A percentile compares a stretch with the other conserved stretches of the same genome.
Conservation (phyloP, 2,113 vertebrate species). For the Proterorhinus semilunaris region DNA sequence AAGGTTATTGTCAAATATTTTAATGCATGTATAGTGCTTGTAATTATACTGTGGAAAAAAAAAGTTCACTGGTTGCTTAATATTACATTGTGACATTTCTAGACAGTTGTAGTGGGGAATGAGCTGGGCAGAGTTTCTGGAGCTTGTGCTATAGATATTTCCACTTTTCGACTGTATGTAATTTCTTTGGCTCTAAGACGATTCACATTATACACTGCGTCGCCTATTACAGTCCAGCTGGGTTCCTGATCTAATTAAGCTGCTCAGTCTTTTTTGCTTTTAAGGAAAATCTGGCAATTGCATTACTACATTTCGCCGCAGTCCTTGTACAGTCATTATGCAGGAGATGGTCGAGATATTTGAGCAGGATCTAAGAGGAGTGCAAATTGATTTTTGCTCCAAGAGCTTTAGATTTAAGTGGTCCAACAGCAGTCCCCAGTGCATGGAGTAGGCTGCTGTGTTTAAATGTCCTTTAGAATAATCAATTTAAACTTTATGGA, state of each 20-base stretch:
- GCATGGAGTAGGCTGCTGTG: neutral
- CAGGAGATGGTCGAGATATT: constrained; percentile 2
- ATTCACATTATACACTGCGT: constrained; percentile 18
- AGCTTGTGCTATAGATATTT: constrained; percentile 52
- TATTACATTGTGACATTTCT: neutral
- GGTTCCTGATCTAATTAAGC: constrained; percentile 42
- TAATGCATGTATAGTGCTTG: neutral
- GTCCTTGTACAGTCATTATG: constrained; percentile 8
- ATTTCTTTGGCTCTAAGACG: constrained; percentile 46
- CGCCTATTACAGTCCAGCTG: constrained; percentile 37
- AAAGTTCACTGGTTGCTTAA: neutral
- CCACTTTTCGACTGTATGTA: constrained; percentile 65
- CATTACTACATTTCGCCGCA: constrained; percentile 33
- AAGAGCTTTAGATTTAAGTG: neutral
- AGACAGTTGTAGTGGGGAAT: neutral
- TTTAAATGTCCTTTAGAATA: neutral
- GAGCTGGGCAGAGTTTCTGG: neutral
- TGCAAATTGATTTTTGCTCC: neutral
- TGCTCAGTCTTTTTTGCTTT: constrained; percentile 30
- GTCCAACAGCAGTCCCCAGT: neutral
- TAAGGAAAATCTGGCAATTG: constrained; percentile 46
- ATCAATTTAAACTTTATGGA: neutral
- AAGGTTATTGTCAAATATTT: neutral
- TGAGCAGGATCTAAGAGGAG: constrained; percentile 3
- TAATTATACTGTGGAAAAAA: neutral